Evolutionary conservation across 2,797 vertebrate genomes (phyloP).

Genomic region (Clamator glandarius): DNA sequence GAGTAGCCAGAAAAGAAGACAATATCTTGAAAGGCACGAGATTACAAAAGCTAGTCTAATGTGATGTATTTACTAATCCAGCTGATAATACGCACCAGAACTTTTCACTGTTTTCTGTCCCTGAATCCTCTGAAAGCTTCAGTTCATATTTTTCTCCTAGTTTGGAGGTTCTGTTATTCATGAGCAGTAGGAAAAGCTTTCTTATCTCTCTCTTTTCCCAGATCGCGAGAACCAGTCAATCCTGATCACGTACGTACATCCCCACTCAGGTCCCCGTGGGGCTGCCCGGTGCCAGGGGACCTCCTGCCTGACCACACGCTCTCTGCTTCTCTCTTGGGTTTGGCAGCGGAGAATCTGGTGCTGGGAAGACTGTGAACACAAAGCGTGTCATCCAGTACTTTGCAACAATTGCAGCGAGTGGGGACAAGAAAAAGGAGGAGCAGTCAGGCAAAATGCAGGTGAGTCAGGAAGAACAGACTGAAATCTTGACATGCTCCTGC

Average conservation of each 20-base stretch:
- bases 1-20: not conserved
- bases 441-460: conserved; percentile 72
- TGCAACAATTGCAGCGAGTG: conserved; percentile 88
- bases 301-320: not conserved
- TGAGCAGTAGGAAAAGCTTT: not conserved
- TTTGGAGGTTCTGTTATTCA: not conserved
- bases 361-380: conserved; percentile 94
- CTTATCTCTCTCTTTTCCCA: conserved; percentile 58
- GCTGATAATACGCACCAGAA: not conserved
- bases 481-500: not conserved
- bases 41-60: not conserved
- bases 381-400: conserved; percentile 97
- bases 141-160: not conserved
- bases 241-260: conserved; percentile 35
- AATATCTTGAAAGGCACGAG: not conserved
- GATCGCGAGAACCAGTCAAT: conserved; percentile 87
- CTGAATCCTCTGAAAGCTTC: not conserved
- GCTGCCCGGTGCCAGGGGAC: not conserved
- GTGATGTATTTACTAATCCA: not conserved
- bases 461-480: not conserved
- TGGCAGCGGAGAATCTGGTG: conserved; percentile 88
- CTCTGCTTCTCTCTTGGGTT: not conserved
- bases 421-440: conserved; percentile 83
- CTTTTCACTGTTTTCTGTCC: not conserved
- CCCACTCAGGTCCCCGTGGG: rapidly evolving